Conservation (phyloP, 92 coral and sea anemone species). For the Epizoanthus rinbou region DNA sequence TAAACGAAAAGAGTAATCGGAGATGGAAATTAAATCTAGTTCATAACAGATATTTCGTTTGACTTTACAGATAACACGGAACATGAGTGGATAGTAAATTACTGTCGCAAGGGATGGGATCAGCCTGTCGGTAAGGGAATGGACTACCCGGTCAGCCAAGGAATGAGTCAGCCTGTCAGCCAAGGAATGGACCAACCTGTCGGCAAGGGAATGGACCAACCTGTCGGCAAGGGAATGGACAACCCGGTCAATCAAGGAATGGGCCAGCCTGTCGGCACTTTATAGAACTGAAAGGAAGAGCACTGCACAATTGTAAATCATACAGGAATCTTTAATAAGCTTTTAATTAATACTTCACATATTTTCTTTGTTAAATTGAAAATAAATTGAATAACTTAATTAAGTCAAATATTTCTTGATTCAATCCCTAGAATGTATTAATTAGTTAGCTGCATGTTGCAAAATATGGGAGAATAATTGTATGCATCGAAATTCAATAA, state of each 20-base stretch:
- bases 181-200: background rate
- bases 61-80: conserved; percentile 61
- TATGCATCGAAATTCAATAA: no score
- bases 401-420: no score
- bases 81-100: conserved; percentile 69
- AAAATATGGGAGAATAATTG: no score
- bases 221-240: background rate
- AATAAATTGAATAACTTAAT: no score
- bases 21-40: background rate
- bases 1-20: no score
- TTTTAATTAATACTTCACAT: background rate
- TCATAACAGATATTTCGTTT: background rate
- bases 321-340: background rate
- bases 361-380: no score
- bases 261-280: background rate
- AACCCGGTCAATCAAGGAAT: conserved; percentile 10
- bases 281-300: no score
- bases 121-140: conserved; percentile 21
- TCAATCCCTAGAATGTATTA: no score
- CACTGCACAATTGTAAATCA: background rate
- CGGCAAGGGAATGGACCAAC: background rate
- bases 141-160: background rate
- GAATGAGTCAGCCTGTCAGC: background rate
- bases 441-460: no score
- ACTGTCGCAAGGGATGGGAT: conserved; percentile 74